Base-by-base conservation (phyloP, 2,113 vertebrate species). In the Grammomys dolichurus region DNA sequence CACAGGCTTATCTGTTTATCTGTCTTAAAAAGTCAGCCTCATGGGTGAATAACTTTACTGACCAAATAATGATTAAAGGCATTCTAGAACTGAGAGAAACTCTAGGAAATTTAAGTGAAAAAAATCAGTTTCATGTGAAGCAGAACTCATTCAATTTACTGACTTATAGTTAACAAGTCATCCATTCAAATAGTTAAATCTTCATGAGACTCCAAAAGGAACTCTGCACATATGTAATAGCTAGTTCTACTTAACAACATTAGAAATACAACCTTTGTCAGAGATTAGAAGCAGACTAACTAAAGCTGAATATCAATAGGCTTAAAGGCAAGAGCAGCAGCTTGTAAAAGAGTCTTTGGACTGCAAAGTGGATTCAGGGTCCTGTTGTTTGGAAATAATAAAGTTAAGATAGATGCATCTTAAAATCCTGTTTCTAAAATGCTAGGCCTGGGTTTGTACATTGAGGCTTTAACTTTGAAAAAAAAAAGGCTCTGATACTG, bases 21-120 rank as follows among this genome's bases (percentile, higher is more conserved):
- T 96, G 80, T 26, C 63, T 90, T 87, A 51, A 78, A 43, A 65
- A 94, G 51, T 40, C 58, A 93, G 8, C 54, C 93, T 95, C 4
- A 19, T 69, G 26, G 63, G 51, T 31, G 91, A 89, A 90, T 81
- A 86, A 78, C 95, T 95, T 94, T 93, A 93, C 36, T 17, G 92
- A 43, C 43, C 51, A 89, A 94, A 40, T 90, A 86, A 90, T n/a
- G 43, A 56, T 73, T 89, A 72, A 60, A n/a, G 9, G 51, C 46
- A 7, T 75, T 86, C 48, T 60, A 72, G 75, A 90, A 92, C 14
- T 56, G n/a, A 92, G 65, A 80, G 46, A 87, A 96, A 87, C 86
- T 65, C 65, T 56, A 87, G 73, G 85, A 87, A 93, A 93, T 33
- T 28, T 78, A 92, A 60, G 73, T 54, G 4, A 22, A 67, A 69